phyloP scores from a whole-genome alignment of 2,888 invertebrate species.

The Dryobota labecula region DNA sequence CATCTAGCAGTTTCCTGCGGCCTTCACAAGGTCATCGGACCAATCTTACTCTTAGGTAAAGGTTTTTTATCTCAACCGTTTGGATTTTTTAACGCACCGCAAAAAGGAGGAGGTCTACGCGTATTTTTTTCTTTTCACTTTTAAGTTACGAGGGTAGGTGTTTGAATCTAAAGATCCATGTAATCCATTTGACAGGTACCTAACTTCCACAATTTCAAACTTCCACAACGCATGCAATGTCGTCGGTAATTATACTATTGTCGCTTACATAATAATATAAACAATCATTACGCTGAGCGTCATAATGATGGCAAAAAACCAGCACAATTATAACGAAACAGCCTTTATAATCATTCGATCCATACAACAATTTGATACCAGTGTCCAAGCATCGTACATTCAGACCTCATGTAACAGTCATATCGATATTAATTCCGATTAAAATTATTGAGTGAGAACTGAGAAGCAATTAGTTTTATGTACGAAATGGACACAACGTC shows the following conservation, averaged over 20 bases:
- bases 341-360: conserved; percentile 11
- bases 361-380: background rate
- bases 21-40: too few relatives aligned
- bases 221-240: background rate
- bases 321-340: conserved; percentile 15
- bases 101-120: background rate
- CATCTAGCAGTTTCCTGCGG: too few relatives aligned
- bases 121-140: background rate
- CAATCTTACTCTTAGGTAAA: background rate
- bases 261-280: conserved; percentile 16
- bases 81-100: background rate
- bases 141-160: background rate
- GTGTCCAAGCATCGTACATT: background rate
- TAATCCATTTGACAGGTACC: background rate
- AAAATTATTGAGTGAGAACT: background rate
- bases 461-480: too few relatives aligned
- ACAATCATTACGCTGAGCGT: conserved; percentile 15
- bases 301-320: conserved; percentile 8
- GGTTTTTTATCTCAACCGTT: background rate
- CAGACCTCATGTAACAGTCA: background rate
- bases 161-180: background rate
- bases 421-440: background rate
- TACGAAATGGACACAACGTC: background rate
- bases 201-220: background rate
- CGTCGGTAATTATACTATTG: conserved; percentile 16